These are phyloP conservation scores for Hemibagrus wyckioides DNA, from an alignment of 2,113 vertebrate genomes.

Conservation along the genomic window DNA sequence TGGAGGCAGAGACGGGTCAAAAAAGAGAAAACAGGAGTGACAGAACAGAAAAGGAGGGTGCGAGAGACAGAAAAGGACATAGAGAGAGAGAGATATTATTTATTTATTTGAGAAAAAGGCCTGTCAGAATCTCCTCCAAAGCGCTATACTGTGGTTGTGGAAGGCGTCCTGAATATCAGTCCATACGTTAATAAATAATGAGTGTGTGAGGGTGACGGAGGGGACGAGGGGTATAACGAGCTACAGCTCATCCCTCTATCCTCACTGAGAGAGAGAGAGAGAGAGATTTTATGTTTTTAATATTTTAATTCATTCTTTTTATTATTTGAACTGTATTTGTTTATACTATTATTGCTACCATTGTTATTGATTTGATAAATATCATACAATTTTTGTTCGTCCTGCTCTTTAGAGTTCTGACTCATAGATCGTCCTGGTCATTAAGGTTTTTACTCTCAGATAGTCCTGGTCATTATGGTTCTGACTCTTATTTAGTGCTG, in stretches of 20 bases:
- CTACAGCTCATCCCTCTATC: constrained; percentile 58
- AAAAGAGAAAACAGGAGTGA: background rate
- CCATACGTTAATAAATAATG: constrained; percentile 73
- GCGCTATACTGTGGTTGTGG: constrained; percentile 53
- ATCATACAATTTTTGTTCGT: background rate
- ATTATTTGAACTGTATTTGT: background rate
- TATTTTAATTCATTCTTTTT: background rate
- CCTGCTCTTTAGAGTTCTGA: background rate
- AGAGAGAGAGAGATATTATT: constrained; percentile 49
- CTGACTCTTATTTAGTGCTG: no score
- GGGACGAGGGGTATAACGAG: constrained; percentile 70
- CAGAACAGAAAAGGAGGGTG: constrained; percentile 2
- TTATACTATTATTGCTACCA: no score
- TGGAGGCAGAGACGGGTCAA: background rate
- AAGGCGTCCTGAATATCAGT: constrained; percentile 61
- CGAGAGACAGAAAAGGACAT: constrained; percentile 29
- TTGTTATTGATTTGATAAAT: background rate
- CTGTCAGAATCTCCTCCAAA: constrained; percentile 64
- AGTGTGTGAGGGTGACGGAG: constrained; percentile 68
- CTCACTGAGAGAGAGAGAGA: constrained; percentile 31
- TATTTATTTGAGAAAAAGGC: constrained; percentile 60
- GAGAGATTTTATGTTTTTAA: background rate
- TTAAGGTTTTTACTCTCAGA: background rate
- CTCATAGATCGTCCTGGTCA: background rate
- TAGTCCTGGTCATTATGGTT: no score